phyloP scores from a whole-genome alignment of 2,888 invertebrate species.

The Meghimatium bilineatum region DNA sequence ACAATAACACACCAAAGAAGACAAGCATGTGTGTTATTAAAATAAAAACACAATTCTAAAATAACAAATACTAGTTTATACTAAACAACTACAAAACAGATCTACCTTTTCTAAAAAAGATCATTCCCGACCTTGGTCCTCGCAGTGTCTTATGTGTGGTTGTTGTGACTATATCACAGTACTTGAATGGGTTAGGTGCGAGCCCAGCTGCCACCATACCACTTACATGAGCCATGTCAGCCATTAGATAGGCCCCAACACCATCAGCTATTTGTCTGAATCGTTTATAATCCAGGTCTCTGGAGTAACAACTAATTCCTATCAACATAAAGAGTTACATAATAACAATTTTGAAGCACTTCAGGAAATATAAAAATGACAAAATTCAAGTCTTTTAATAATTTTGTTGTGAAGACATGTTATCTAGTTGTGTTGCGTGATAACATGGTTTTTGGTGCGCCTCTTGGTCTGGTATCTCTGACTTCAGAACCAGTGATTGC shows the following conservation, averaged over 20 bases:
- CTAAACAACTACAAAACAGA: background rate
- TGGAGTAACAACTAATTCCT: constrained; percentile 93
- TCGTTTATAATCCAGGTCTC: constrained; percentile 92
- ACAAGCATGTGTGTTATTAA: too few species aligned
- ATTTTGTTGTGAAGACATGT: too few species aligned
- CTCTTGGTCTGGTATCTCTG: too few species aligned
- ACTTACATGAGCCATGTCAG: constrained; percentile 97
- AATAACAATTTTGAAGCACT: background rate
- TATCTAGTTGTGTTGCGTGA: too few species aligned
- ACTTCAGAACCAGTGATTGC: too few species aligned
- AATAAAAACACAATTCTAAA: too few species aligned
- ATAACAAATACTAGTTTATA: too few species aligned
- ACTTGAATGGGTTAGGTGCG: constrained; percentile 92
- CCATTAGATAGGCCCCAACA: constrained; percentile 90
- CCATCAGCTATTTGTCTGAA: constrained; percentile 86
- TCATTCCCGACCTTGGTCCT: constrained; percentile 86
- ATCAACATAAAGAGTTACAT: constrained; percentile 73
- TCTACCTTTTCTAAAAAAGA: constrained; percentile 92
- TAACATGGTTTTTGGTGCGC: too few species aligned
- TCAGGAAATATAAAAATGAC: too few species aligned
- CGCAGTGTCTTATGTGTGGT: constrained; percentile 96
- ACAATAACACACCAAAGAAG: too few species aligned
- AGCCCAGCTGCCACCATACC: constrained; percentile 93
- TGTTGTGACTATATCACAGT: constrained; percentile 93
- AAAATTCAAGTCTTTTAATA: too few species aligned